Evolutionary conservation across 2,888 invertebrate genomes (phyloP).

Genomic region (Ormia ochracea): DNA sequence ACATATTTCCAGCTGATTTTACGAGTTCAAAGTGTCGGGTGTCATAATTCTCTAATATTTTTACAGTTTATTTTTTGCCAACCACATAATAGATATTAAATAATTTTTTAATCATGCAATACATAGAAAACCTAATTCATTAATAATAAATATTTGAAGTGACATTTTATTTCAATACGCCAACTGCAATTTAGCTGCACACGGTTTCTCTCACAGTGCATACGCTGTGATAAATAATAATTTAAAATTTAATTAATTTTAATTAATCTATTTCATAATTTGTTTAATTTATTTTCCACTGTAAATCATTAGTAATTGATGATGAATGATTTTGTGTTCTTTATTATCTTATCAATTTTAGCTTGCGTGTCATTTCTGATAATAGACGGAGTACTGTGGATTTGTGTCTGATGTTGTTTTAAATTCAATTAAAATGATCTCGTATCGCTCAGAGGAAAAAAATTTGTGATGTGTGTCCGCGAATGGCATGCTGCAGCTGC

Average conservation of each 20-base stretch:
- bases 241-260: slow-evolving; percentile 34
- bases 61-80: too few species aligned
- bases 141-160: too few species aligned
- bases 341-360: slow-evolving; percentile 37
- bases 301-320: not conserved
- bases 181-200: not conserved
- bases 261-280: slow-evolving; percentile 44
- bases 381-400: not conserved
- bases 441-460: not conserved
- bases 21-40: too few species aligned
- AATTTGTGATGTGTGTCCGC: not conserved
- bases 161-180: too few species aligned
- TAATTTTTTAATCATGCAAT: too few species aligned
- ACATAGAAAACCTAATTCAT: too few species aligned
- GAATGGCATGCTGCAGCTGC: slow-evolving; percentile 8
- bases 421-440: slow-evolving; percentile 49
- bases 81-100: too few species aligned
- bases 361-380: slow-evolving; percentile 29
- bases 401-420: slow-evolving; percentile 15
- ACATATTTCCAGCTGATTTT: too few species aligned
- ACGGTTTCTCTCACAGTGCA: not conserved
- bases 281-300: slow-evolving; percentile 3
- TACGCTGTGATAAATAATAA: not conserved
- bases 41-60: too few species aligned
- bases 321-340: not conserved